Conservation (phyloP, 1,140 invertebrate species). For the Dendrolimus kikuchii region DNA sequence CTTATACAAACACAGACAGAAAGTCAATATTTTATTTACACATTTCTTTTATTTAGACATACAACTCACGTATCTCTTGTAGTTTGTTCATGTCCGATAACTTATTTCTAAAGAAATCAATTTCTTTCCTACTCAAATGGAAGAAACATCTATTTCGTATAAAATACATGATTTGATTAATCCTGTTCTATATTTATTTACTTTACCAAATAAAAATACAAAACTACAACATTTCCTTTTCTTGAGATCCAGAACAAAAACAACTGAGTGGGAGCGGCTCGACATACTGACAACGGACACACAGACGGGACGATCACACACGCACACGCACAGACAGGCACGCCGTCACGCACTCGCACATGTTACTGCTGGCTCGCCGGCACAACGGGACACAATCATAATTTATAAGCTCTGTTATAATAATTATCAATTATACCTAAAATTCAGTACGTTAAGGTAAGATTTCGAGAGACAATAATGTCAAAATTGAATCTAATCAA, state of each 20-base stretch:
- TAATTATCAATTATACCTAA: conserved; percentile 41
- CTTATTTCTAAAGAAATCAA: conserved; percentile 49
- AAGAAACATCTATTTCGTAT: conserved; percentile 59
- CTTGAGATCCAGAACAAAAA: conserved; percentile 60
- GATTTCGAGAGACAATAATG: conserved; percentile 37
- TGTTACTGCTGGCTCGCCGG: conserved; percentile 18
- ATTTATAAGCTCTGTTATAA: conserved; percentile 47
- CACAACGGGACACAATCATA: conserved; percentile 20
- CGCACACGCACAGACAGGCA: conserved; percentile 19
- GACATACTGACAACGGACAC: not conserved
- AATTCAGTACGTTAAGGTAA: conserved; percentile 50
- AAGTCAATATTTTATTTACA: conserved; percentile 68
- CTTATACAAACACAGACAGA: conserved; percentile 30
- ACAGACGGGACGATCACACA: conserved; percentile 10
- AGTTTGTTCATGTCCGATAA: conserved; percentile 65
- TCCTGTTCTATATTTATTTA: conserved; percentile 41
- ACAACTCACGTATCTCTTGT: conserved; percentile 55
- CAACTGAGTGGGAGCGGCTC: conserved; percentile 13
- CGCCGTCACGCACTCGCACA: conserved; percentile 17
- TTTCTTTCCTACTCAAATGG: conserved; percentile 56
- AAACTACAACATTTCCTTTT: conserved; percentile 54
- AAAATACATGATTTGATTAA: conserved; percentile 57
- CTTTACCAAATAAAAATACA: conserved; percentile 55
- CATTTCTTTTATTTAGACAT: conserved; percentile 58
- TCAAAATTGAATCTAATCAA: conserved; percentile 61